A percentile compares a stretch with the other conserved stretches of the same genome.
These are phyloP conservation scores for Danio tinwini DNA, from an alignment of 2,797 vertebrate genomes.

Conservation along the genomic window DNA sequence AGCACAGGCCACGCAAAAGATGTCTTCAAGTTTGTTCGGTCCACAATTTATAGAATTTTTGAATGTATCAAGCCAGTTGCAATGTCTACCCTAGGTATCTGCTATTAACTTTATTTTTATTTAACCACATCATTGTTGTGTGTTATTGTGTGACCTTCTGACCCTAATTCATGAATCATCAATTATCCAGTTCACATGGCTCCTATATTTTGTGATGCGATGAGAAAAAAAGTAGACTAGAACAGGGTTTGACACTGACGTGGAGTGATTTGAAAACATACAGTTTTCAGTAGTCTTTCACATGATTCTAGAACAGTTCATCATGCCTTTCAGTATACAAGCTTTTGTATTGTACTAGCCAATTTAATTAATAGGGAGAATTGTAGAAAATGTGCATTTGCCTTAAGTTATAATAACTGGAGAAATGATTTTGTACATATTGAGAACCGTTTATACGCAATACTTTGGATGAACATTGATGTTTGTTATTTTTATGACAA, in stretches of 20 bases:
- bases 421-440: conserved; percentile 81
- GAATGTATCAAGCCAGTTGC: conserved; percentile 37
- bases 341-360: conserved; percentile 58
- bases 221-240: conserved; percentile 72
- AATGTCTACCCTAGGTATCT: conserved; percentile 23
- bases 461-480: conserved; percentile 83
- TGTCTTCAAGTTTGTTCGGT: conserved; percentile 5
- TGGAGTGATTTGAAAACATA: conserved; percentile 85
- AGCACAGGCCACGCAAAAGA: conserved; percentile 64
- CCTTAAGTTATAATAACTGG: conserved; percentile 88
- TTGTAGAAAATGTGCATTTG: conserved; percentile 76
- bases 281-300: conserved; percentile 76
- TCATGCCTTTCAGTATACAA: conserved; percentile 50
- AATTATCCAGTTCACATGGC: conserved; percentile 61
- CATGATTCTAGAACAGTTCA: conserved; percentile 63
- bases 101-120: conserved; percentile 11
- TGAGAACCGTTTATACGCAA: conserved; percentile 80
- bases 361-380: conserved; percentile 72
- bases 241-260: conserved; percentile 77
- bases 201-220: conserved; percentile 75
- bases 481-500: conserved; percentile 88
- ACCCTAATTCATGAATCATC: conserved; percentile 43
- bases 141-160: conserved; percentile 44
- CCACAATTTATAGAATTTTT: conserved; percentile 27
- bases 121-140: conserved; percentile 29